Percentiles rank a stretch among this genome's conserved stretches.
Evolutionary conservation across 2,797 vertebrate genomes (phyloP).

Genomic region (Miichthys miiuy): DNA sequence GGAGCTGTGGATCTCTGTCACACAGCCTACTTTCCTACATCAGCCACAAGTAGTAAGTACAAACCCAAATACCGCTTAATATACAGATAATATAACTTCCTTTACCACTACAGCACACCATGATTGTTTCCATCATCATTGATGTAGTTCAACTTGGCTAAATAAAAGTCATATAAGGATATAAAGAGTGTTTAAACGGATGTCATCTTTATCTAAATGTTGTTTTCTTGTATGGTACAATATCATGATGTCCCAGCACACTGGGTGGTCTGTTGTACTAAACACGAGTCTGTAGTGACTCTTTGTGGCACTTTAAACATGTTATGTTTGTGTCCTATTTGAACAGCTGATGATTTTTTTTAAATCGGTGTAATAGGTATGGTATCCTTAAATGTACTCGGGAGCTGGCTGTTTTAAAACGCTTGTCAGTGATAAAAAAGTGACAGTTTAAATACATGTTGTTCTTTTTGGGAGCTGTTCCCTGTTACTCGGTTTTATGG

Average conservation of each 20-base stretch:
- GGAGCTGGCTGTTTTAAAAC: conserved; percentile 11
- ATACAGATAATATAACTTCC: not conserved
- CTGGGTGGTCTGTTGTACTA: not conserved
- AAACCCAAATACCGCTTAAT: conserved; percentile 40
- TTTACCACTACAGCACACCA: not conserved
- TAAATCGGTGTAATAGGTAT: not conserved
- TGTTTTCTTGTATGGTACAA: not conserved
- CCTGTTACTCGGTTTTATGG: conserved; percentile 11
- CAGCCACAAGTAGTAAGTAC: conserved; percentile 45
- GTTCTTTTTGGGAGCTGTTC: conserved; percentile 11
- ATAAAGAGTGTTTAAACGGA: not conserved
- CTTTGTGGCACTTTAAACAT: not conserved
- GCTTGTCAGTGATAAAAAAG: not conserved
- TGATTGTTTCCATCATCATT: not conserved
- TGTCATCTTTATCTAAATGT: not conserved
- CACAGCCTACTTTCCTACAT: conserved; percentile 47
- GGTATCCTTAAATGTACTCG: not conserved
- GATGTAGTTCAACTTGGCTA: no score
- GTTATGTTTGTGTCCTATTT: not conserved
- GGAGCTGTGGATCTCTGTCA: conserved; percentile 46
- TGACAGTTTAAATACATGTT: conserved; percentile 3
- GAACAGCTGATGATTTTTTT: conserved; percentile 3
- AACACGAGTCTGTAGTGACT: not conserved
- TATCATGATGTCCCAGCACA: not conserved
- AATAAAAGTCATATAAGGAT: no score